Evolutionary conservation across 2,113 vertebrate species (phyloP).

Genomic region (Megaceryle maxima): DNA sequence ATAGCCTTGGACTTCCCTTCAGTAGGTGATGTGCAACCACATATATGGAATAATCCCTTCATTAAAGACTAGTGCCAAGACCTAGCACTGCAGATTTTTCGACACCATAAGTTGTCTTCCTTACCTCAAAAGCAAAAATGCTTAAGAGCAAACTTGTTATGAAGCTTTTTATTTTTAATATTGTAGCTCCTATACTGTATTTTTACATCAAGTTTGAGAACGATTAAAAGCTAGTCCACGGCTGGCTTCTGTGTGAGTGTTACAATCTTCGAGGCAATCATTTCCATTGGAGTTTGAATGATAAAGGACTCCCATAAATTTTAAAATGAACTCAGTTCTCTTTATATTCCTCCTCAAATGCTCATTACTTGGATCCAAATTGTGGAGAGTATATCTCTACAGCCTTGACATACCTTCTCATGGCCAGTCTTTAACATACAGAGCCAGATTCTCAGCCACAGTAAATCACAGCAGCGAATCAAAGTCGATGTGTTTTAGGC

Average conservation of each 20-base stretch:
- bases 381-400: not conserved
- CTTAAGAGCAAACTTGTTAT: not conserved
- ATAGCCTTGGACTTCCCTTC: slow-evolving; percentile 21
- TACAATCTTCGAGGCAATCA: slow-evolving; percentile 33
- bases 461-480: not conserved
- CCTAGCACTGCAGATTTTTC: not conserved
- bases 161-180: not conserved
- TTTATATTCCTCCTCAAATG: not conserved
- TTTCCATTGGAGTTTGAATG: slow-evolving; percentile 54
- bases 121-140: not conserved
- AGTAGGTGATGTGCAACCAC: not conserved
- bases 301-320: slow-evolving; percentile 56
- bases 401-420: slow-evolving; percentile 38
- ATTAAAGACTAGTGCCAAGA: not conserved
- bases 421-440: not conserved
- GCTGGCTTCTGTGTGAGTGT: not conserved
- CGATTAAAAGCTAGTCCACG: not conserved
- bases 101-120: not conserved
- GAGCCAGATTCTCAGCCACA: not conserved
- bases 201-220: not conserved
- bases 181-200: not conserved
- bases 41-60: not conserved
- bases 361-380: not conserved
- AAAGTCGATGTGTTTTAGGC: not conserved
- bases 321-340: slow-evolving; percentile 28